Evolutionary conservation across 2,797 vertebrate species (phyloP).

Genomic region (Corythornis leucogaster): DNA sequence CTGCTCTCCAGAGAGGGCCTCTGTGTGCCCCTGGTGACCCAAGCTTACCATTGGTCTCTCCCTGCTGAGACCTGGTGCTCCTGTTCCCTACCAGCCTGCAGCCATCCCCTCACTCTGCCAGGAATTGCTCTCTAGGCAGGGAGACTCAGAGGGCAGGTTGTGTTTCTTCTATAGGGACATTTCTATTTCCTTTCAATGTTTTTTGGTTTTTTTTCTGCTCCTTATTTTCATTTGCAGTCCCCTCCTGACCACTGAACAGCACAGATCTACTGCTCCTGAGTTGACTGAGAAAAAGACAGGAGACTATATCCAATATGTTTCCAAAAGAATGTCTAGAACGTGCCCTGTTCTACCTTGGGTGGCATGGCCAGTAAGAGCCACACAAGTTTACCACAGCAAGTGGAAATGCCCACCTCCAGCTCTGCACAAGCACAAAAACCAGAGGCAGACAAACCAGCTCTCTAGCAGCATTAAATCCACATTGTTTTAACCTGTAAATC

Average conservation of each 20-base stretch:
- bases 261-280: not conserved
- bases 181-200: not conserved
- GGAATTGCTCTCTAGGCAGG: not conserved
- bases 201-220: not conserved
- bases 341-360: not conserved
- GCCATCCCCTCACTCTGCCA: not conserved
- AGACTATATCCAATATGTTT: not conserved
- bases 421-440: not conserved
- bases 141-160: not conserved
- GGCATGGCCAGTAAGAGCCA: not conserved
- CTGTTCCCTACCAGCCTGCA: not conserved
- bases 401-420: not conserved
- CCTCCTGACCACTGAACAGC: not conserved
- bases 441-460: not conserved
- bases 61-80: not conserved
- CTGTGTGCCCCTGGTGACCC: accelerated
- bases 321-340: not conserved
- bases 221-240: not conserved
- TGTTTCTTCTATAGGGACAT: not conserved
- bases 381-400: not conserved
- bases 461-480: not conserved
- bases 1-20: not conserved
- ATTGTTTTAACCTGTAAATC: not conserved
- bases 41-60: not conserved
- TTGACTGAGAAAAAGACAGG: not conserved